These are phyloP conservation scores for Apotomis betuletana DNA, from an alignment of 2,888 invertebrate genomes.

Conservation along the genomic window DNA sequence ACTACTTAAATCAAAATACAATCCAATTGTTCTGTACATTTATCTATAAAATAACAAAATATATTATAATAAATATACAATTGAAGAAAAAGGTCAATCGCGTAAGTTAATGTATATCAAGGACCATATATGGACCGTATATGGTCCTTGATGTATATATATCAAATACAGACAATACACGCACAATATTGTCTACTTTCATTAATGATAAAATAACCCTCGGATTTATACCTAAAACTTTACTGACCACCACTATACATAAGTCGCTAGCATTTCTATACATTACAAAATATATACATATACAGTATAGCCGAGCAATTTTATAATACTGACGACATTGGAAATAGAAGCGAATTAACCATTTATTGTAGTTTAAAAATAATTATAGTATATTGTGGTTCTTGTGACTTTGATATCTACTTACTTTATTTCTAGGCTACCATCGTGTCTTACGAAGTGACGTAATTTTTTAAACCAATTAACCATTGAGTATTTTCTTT, in stretches of 20 bases:
- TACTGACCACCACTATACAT: not conserved
- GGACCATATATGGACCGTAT: too few species aligned
- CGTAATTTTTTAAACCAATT: not conserved
- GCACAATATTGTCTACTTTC: too few species aligned
- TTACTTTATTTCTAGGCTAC: not conserved
- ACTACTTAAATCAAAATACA: too few species aligned
- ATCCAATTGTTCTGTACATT: too few species aligned
- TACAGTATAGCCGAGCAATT: conserved; percentile 5
- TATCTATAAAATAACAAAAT: too few species aligned
- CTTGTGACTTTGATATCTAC: conserved; percentile 7
- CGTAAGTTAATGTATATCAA: too few species aligned
- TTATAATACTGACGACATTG: conserved; percentile 22
- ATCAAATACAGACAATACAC: too few species aligned
- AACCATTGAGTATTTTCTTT: not conserved
- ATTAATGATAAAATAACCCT: too few species aligned
- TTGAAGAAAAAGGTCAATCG: too few species aligned
- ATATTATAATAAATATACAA: too few species aligned
- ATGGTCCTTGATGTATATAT: too few species aligned
- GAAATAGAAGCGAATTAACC: not conserved
- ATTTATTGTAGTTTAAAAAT: not conserved
- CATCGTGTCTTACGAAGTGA: not conserved
- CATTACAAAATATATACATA: conserved; percentile 11
- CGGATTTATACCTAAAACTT: too few species aligned
- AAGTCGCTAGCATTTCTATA: conserved; percentile 27
- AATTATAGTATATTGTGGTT: not conserved